These are phyloP conservation scores for Myopa tessellatipennis DNA, from an alignment of 2,888 invertebrate genomes.

Conservation along the genomic window DNA sequence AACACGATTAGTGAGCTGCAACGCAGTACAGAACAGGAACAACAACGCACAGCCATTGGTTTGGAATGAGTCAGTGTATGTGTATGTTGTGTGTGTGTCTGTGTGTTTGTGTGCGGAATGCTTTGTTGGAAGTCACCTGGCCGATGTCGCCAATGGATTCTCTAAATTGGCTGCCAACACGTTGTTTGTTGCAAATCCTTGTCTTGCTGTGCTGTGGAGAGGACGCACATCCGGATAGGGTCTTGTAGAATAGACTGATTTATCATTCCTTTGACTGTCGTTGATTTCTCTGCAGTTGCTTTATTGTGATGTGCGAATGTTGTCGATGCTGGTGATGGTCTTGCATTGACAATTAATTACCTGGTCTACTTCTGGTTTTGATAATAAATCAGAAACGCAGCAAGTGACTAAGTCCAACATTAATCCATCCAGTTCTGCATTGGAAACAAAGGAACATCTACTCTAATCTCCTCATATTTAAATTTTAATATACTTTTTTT, in stretches of 20 bases:
- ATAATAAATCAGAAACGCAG: too few species aligned
- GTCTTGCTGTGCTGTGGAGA: neutral
- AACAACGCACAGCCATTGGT: neutral
- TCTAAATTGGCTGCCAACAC: slow-evolving; percentile 35
- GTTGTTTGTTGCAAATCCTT: slow-evolving; percentile 22
- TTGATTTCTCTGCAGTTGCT: neutral
- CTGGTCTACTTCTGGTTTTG: too few species aligned
- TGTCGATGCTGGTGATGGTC: neutral
- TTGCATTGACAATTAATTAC: neutral
- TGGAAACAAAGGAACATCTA: too few species aligned
- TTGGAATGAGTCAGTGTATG: neutral
- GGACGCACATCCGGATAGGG: slow-evolving; percentile 8
- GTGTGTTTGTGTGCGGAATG: neutral
- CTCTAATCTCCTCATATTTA: too few species aligned
- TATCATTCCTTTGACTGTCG: slow-evolving; percentile 33
- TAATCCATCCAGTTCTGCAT: too few species aligned
- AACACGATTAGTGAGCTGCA: slow-evolving; percentile 28
- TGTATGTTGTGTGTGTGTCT: too few species aligned
- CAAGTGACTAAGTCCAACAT: too few species aligned
- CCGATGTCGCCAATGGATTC: slow-evolving; percentile 18
- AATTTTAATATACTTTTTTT: neutral
- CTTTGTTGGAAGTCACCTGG: neutral
- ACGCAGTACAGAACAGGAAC: neutral
- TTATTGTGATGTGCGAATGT: neutral
- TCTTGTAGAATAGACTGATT: slow-evolving; percentile 19